These are phyloP conservation scores for Petroica traversi DNA, from an alignment of 2,113 vertebrate genomes.

Conservation along the genomic window DNA sequence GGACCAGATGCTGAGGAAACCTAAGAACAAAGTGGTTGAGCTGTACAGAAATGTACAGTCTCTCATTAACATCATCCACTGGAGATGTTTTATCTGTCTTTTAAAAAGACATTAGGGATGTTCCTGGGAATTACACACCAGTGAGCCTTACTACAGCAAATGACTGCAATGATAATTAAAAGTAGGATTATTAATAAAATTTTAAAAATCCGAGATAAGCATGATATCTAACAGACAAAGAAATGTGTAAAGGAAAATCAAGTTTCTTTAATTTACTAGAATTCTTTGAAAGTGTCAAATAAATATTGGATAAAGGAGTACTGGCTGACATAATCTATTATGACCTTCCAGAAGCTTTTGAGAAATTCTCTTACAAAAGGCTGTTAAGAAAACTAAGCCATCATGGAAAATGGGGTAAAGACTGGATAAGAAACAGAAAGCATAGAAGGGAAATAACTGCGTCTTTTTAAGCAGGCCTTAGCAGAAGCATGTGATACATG, in stretches of 20 bases:
- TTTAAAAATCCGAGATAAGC: constrained; percentile 1
- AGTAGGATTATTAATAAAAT: constrained; percentile 8
- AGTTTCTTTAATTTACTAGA: constrained; percentile 42
- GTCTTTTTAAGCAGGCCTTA: neutral
- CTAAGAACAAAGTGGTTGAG: neutral
- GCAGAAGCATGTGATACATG: neutral
- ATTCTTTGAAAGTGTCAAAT: constrained; percentile 31
- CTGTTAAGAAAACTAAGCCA: neutral
- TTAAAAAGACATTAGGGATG: constrained; percentile 40
- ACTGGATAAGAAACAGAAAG: neutral
- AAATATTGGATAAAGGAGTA: constrained; percentile 37
- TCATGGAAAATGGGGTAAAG: neutral
- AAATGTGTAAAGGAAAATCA: neutral
- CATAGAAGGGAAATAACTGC: neutral
- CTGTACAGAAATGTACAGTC: constrained; percentile 9
- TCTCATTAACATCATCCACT: constrained; percentile 4
- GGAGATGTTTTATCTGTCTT: constrained; percentile 17
- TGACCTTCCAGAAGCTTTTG: constrained; percentile 45
- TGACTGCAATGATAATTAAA: constrained; percentile 29
- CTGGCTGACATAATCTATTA: constrained; percentile 24
- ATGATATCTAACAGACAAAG: neutral
- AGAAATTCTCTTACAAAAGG: constrained; percentile 28
- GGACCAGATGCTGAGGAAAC: constrained; percentile 19
- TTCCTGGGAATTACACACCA: constrained; percentile 14
- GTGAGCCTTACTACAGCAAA: constrained; percentile 35